Base-by-base conservation (phyloP, 2,797 vertebrate genomes). In the Danio kyathit region DNA sequence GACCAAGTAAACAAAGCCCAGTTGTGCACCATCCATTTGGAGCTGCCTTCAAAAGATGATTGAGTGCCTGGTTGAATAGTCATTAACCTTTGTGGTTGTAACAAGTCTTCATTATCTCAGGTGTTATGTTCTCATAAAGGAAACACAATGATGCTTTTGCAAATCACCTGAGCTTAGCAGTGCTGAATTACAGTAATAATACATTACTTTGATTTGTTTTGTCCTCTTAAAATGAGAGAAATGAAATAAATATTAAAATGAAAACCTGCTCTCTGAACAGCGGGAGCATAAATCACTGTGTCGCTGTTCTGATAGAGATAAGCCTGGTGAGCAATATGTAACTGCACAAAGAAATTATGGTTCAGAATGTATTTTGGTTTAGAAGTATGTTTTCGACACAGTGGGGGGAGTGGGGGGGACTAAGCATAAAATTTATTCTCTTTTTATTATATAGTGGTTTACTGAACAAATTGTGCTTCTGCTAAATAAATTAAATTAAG, bases 31-130 rank as follows among this genome's bases (percentile, higher is more conserved):
- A 29, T 63, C 46, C 43, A 43, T 79, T 69, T 19, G 12, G 4
- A 70, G 40, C 46, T 71, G 46, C 76, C n/a, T 61, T 71, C 76
- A 72, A 63, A 63, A 79, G 17, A 61, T 79, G 77, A 79, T 38
- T 43, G 38, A 79, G 66, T 69, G 54, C 12, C 70, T 61, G 38
- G 16, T 52, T 17, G 41, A 59, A 75, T 38, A 70, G 77, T 79
- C 66, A 79, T 79, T 79, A 74, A 84, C 44, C 76, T 79, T 38
- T 41, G 14, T 44, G 46, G 41, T 44, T 79, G 17, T 21, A 71
- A 63, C 49, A 52, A 76, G 40, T 61, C 8, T 76, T 76, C 19
- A 76, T 80, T 80, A 76, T 85, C 71, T 48, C 43, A 66, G 52
- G 13, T 79, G 46, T 43, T 63, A 79, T 79, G 77, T 29, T 61